phyloP scores from a whole-genome alignment of 2,888 invertebrate species.

The Sylvicola cinctus region DNA sequence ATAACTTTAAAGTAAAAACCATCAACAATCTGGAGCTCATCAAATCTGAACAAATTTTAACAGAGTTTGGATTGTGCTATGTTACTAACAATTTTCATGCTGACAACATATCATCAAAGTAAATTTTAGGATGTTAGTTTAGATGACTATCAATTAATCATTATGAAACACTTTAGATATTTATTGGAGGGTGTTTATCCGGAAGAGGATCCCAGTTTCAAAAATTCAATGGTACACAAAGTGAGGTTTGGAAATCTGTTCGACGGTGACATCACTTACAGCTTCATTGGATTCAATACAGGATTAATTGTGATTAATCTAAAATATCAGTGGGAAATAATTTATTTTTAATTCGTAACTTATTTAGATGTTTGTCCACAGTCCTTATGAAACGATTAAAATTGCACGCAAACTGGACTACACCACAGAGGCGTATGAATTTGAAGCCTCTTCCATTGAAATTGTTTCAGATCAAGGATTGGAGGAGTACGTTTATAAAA shows the following conservation, averaged over 20 bases:
- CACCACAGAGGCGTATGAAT: conserved; percentile 13
- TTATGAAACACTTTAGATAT: conserved; percentile 1
- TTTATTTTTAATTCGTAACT: not conserved
- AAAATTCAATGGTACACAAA: conserved; percentile 1
- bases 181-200: conserved; percentile 1
- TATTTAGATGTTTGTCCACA: conserved; percentile 17
- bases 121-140: conserved; percentile 15
- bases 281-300: conserved; percentile 15
- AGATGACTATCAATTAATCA: conserved; percentile 11
- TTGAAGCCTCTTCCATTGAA: conserved; percentile 13
- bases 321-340: not conserved
- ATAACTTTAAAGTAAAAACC: conserved; percentile 3
- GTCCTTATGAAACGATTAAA: conserved; percentile 19
- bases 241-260: conserved; percentile 14
- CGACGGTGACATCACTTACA: conserved; percentile 15
- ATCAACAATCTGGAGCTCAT: not conserved
- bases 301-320: conserved; percentile 8
- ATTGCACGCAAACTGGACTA: conserved; percentile 15
- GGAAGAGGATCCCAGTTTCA: not conserved
- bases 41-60: conserved; percentile 17
- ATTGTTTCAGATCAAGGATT: conserved; percentile 16
- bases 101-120: conserved; percentile 15
- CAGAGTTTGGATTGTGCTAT: conserved; percentile 23
- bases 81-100: conserved; percentile 15
- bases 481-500: conserved; percentile 11